Base-by-base conservation (phyloP, 2,888 invertebrate species). In the Digitonthophagus gazella region DNA sequence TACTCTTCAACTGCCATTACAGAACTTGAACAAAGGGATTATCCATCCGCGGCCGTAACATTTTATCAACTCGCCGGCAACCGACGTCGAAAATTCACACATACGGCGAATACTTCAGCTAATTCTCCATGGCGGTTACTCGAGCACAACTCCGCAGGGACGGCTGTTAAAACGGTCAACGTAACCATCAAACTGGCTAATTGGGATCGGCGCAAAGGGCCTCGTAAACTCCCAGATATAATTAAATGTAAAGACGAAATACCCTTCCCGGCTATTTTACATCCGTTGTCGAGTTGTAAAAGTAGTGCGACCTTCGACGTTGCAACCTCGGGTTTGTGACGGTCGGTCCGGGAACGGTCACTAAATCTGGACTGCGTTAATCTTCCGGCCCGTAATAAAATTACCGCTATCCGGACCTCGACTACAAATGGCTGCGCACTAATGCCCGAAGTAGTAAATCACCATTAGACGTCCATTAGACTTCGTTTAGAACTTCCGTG, bases 391-490 rank as follows among this genome's bases (percentile, higher is more conserved):
- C 11, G 19, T 61, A 61, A 20, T 61, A 16, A 61, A 61, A 61
- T 61, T 61, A 61, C 61, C 61, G 61, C 18, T 6, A 61, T 61
- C 61, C 19, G 18, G 20, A 61, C 61, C n/a, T 61, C 19, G 61
- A 20, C 61, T 44, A 44, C 28, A 44, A 44, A 44, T 44, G 28
- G 28, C 18, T 8, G 11, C 19, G 61, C 8, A 20, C 20, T 58
- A 58, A 15, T 61, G 61, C 20, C 61, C 61, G 61, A 61, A 61
- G n/a, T 61, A 19, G 61, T 61, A 61, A 61, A 61, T 61, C 61
- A 61, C 61, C 61, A 61, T 61, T 61, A 61, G 11, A 20, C 61
- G 16, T n/a, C 19, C 61, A 61, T 61, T 61, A 61, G 18, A 20
- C 4, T n/a, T n/a, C 14, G 19, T 18, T 15, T 18, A n/a, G 20